These are phyloP conservation scores for Thysanoteuthis rhombus DNA, from an alignment of 2,888 invertebrate genomes.

Conservation along the genomic window DNA sequence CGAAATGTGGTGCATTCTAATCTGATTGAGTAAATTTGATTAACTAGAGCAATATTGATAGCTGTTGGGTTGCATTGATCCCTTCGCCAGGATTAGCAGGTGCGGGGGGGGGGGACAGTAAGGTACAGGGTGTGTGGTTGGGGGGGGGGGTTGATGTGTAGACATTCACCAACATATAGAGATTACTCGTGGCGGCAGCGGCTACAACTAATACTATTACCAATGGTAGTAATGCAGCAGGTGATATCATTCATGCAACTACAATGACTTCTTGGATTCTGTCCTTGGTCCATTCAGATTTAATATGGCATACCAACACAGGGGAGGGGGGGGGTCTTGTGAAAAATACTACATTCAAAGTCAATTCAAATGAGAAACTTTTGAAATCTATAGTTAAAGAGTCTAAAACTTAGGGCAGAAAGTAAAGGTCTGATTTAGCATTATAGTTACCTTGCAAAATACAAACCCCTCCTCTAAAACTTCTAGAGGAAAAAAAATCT, in stretches of 20 bases:
- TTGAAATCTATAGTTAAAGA: not conserved
- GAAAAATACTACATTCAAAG: not conserved
- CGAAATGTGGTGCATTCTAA: not conserved
- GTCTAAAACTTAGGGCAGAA: not conserved
- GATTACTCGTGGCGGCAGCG: not conserved
- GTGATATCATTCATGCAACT: not conserved
- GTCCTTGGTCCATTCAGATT: not conserved
- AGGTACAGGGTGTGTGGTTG: not conserved
- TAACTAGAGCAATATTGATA: not conserved
- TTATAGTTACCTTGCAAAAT: too few relatives aligned
- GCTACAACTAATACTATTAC: too few relatives aligned
- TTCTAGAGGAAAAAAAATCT: too few relatives aligned
- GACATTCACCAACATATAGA: not conserved
- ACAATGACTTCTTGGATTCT: not conserved
- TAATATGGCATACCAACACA: not conserved
- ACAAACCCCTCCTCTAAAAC: too few relatives aligned
- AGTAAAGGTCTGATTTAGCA: too few relatives aligned
- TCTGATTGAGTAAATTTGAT: not conserved
- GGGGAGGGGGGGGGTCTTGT: too few relatives aligned
- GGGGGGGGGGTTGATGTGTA: not conserved
- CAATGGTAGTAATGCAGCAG: not conserved
- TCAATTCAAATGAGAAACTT: not conserved
- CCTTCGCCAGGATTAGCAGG: not conserved
- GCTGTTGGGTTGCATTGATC: not conserved
- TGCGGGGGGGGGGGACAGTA: too few relatives aligned